Evolutionary conservation across 2,797 vertebrate species (phyloP), one percentile per base, ranked within the genome.

Genomic region (Liparis tanakae): DNA sequence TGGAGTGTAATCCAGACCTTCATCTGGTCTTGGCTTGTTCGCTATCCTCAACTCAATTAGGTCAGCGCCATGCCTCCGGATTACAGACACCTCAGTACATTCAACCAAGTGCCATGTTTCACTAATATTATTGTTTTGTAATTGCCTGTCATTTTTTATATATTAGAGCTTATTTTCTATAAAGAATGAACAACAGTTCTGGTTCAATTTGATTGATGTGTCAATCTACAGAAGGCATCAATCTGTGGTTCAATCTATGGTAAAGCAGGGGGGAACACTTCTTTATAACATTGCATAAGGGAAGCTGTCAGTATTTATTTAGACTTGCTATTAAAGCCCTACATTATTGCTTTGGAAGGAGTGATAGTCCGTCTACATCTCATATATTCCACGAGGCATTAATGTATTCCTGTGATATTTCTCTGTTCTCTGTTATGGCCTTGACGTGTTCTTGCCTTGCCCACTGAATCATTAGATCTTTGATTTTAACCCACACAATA

Each of bases 1-100:
- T 67, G n/a, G 54, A 50, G 64, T 18, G 33, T 64, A 64, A 82
- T 82, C 67, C 58, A 50, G 44, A 10, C 34, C 18, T 82, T 64
- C 56, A 75, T 77, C 76, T 59, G 13, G 44, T 72, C 61, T 64
- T 7, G 36, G 63, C 48, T 48, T 53, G 55, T 46, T 68, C 69
- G 37, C 34, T 3, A 1, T 50, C 39, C 18, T 44, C 34, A 46
- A 34, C 69, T 63, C 66, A 60, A 41, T 78, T 33, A 70, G 57
- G 14, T n/a, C 69, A 33, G 6, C 46, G 39, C 66, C 57, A 12
- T 37, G 44, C 39, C 22, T 64, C 34, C 22, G 36, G 50, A 22
- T 46, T 50, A 37, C 44, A 10, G 4, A 39, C 58, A 43, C 39
- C 34, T 43, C 22, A 50, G 9, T 10, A 12, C 10, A 12, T 20